Percentiles rank a stretch among this genome's conserved stretches.
Evolutionary conservation across 2,113 vertebrate genomes (phyloP).

Genomic region (Emberiza fucata): DNA sequence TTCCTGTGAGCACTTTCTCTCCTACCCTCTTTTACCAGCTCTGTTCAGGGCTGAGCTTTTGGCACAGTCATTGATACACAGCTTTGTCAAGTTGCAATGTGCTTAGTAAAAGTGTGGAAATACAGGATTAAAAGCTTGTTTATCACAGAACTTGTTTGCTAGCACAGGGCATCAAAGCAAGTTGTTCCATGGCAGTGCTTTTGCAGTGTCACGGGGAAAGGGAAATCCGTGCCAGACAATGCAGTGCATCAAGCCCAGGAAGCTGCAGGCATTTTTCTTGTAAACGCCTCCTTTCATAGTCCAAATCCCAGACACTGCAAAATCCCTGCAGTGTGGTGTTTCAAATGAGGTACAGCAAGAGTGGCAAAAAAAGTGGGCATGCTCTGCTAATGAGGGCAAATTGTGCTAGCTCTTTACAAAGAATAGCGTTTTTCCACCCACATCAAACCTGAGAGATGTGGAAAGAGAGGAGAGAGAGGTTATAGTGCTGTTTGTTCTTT

Average conservation of each 20-base stretch:
- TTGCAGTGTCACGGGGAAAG: not conserved
- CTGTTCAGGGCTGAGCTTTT: not conserved
- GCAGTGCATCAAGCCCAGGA: not conserved
- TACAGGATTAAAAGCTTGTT: not conserved
- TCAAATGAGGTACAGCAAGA: not conserved
- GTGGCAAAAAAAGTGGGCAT: not conserved
- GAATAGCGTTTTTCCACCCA: not conserved
- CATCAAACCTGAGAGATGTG: not conserved
- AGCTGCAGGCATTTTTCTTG: not conserved
- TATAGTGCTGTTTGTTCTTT: not conserved
- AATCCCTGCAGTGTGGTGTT: not conserved
- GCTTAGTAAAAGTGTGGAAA: not conserved
- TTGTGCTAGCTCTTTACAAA: constrained; percentile 2
- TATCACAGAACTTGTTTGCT: not conserved
- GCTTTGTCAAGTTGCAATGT: not conserved
- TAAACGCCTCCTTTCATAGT: not conserved
- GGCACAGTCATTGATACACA: not conserved
- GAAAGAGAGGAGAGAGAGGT: not conserved
- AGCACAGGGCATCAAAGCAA: not conserved
- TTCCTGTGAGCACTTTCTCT: not conserved
- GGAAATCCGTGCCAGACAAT: not conserved
- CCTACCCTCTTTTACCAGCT: not conserved
- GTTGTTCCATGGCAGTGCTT: not conserved
- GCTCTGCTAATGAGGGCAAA: not conserved
- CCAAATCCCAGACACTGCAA: not conserved